A percentile compares a stretch with the other conserved stretches of the same genome.
Conservation (phyloP, 92 coral and sea anemone genomes). For the Palythoa heliodiscus region DNA sequence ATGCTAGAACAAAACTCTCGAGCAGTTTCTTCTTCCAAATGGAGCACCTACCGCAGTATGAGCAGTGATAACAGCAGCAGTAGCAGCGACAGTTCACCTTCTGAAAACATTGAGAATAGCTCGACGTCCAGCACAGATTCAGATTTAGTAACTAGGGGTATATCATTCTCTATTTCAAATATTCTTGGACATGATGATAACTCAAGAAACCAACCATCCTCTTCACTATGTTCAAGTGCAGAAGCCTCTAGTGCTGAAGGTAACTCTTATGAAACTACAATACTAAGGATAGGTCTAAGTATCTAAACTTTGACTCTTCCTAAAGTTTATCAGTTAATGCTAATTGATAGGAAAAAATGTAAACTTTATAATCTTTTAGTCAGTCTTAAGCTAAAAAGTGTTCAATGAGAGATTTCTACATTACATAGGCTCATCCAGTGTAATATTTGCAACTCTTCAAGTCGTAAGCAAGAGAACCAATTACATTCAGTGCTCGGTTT, state of each 20-base stretch:
- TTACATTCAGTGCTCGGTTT: no score
- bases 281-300: not conserved
- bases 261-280: not conserved
- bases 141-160: not conserved
- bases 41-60: not conserved
- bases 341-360: not conserved
- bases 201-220: not conserved
- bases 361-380: no score
- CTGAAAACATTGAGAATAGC: not conserved
- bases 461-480: no score
- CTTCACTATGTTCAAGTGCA: not conserved
- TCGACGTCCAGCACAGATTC: conserved; percentile 2
- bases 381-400: no score
- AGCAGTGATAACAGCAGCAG: not conserved
- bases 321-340: not conserved
- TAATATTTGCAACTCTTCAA: no score
- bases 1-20: not conserved
- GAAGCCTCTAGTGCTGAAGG: not conserved
- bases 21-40: not conserved
- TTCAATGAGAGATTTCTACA: no score
- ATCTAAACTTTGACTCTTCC: no score
- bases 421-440: no score
- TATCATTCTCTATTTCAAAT: conserved; percentile 7
- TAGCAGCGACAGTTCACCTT: not conserved
- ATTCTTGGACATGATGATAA: not conserved